Evolutionary conservation across 2,113 vertebrate genomes (phyloP), one percentile per base, ranked within the genome.

Genomic region (Alexandromys fortis): DNA sequence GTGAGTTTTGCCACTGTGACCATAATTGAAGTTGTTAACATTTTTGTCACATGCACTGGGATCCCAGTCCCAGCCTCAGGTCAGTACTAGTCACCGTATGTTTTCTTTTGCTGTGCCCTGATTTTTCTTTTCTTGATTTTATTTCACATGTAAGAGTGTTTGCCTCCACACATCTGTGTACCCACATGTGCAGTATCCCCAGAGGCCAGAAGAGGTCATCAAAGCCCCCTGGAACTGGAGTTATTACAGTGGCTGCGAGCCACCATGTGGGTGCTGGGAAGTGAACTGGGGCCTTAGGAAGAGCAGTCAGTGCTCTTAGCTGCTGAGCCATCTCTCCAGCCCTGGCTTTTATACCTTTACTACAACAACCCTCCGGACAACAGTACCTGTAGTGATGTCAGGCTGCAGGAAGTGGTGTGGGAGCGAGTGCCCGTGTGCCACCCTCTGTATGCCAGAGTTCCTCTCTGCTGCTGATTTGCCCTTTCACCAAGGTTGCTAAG

Each of bases 401-500:
- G 61, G 78, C 52, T 89, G 33, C 68, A 49, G 86, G 11, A 35
- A 7, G 22, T 17, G 7, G 33, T 68, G 63, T 28, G 14, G n/a
- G 24, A 61, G 61, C 17, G 78, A 87, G 89, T 49, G 42, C 2
- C 3, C 33, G 2, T 76, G 33, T 96, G 9, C 42, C 33, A 8
- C 21, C 70, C 14, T 67, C 14, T 77, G 0, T 67, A 94, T 58
- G 63, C 72, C 72, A 76, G 65, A 91, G 87, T 42, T 94, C 55
- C 89, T 88, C 42, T 72, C 68, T 6, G 8, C 58, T 96, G 35
- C 5, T 79, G 35, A 75, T 87, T 47, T 89, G 58, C 79, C 75
- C 61, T 96, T 95, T 95, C 67, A 26, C 58, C 49, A 67, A 95
- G 52, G 35, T 93, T 94, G 52, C 45, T 33, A 49, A 91, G 70